phyloP scores from a whole-genome alignment of 2,113 vertebrate species.

The Osmerus eperlanus region DNA sequence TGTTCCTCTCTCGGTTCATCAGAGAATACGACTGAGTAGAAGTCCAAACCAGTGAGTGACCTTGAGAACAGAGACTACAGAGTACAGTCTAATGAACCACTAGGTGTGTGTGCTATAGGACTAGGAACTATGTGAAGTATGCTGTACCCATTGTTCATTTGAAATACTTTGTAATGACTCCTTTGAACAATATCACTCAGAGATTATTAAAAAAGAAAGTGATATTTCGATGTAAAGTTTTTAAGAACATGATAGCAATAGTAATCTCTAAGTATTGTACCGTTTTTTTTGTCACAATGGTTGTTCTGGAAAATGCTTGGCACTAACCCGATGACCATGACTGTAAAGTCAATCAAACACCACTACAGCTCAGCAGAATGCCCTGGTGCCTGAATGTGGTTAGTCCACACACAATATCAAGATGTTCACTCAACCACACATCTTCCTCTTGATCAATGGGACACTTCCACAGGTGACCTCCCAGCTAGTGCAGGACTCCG shows the following conservation, averaged over 20 bases:
- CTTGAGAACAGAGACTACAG: slow-evolving; percentile 2
- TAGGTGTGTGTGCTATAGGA: too few relatives aligned
- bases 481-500: neutral
- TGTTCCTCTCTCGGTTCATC: slow-evolving; percentile 36
- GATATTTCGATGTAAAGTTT: too few relatives aligned
- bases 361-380: neutral
- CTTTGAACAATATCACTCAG: too few relatives aligned
- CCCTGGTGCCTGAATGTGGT: neutral
- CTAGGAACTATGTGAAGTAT: too few relatives aligned
- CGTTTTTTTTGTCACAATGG: too few relatives aligned
- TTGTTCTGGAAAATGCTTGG: too few relatives aligned
- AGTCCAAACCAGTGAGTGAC: slow-evolving; percentile 12
- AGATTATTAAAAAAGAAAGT: too few relatives aligned
- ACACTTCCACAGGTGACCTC: slow-evolving; percentile 2
- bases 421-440: neutral
- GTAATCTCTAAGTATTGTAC: too few relatives aligned
- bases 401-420: neutral
- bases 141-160: too few relatives aligned
- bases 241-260: too few relatives aligned
- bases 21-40: slow-evolving; percentile 7
- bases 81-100: slow-evolving; percentile 4
- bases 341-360: neutral
- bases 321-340: slow-evolving; percentile 2
- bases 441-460: neutral
- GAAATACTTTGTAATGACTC: too few relatives aligned